Base-by-base conservation (phyloP, 1,140 invertebrate species). In the Parapsyche elsis region DNA sequence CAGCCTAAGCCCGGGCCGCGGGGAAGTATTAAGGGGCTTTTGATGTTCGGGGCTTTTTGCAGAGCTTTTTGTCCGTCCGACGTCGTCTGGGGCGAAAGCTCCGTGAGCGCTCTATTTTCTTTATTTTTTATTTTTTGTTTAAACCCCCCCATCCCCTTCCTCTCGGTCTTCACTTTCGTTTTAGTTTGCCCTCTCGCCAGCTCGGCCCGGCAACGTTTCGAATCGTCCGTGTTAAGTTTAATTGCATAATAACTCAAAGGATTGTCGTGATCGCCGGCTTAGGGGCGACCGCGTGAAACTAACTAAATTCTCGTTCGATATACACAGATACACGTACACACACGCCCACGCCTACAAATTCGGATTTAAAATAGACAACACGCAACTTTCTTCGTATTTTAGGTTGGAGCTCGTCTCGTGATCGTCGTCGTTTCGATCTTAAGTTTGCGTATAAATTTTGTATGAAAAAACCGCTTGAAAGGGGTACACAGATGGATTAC, bases 1-100 rank as follows among this genome's bases (percentile, higher is more conserved):
- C 75, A 64, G 75, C 57, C 46, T 57, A 75, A 24, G 24, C 38
- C 38, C 21, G 46, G 73, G 19, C 53, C 53, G 12, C 23, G 16
- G 38, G 57, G 10, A n/a, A 53, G 59, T 16, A 77, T 77, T 77
- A 77, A 67, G 75, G 75, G 75, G 75, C 75, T 77, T 77, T 77
- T 77, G 75, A 77, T 64, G 75, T 77, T 77, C 38, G 12, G 46
- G 44, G n/a, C 59, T 77, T 77, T 77, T 77, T 77, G 10, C 38
- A 12, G 19, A 19, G 44, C 71, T 53, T 75, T 75, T 75, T 75
- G 71, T 75, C 46, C 71, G 26, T 7, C 19, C 45, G 71, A 57
- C 16, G 49, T 53, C 49, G 10, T 12, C 10, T 12, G 16, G 49
- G 49, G 12, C 49, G 49, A 53, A 53, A 16, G 49, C 49, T 53